phyloP scores from a whole-genome alignment of 2,888 invertebrate species.

The Agrochola lychnidis region DNA sequence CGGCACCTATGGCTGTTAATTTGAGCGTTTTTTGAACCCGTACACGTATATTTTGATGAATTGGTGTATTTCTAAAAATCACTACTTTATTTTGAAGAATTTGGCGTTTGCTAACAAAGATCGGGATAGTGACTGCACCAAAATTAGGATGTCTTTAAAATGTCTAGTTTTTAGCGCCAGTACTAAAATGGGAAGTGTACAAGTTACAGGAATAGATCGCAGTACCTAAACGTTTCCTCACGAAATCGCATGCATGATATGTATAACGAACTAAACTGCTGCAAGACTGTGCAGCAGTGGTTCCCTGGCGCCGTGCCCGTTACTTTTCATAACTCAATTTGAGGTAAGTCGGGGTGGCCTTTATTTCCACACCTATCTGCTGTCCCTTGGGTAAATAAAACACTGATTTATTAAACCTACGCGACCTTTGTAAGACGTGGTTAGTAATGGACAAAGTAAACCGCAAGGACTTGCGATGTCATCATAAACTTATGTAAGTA shows the following conservation, averaged over 20 bases:
- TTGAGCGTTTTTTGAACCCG: background rate
- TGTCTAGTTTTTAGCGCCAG: conserved; percentile 12
- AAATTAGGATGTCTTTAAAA: background rate
- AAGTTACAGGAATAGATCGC: conserved; percentile 47
- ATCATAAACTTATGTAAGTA: conserved; percentile 1
- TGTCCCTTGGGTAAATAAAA: background rate
- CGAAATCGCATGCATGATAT: conserved; percentile 57
- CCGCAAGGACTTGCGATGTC: conserved; percentile 1
- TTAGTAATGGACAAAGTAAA: conserved; percentile 2
- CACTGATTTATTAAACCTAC: conserved; percentile 5
- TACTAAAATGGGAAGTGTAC: conserved; percentile 36
- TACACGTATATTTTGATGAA: background rate
- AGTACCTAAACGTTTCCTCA: conserved; percentile 49
- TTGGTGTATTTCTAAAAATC: background rate
- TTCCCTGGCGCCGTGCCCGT: conserved; percentile 74
- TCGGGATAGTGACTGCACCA: background rate
- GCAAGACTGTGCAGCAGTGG: conserved; percentile 59
- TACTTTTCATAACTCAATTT: conserved; percentile 64
- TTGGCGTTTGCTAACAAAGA: background rate
- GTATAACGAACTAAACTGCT: conserved; percentile 67
- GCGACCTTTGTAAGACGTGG: background rate
- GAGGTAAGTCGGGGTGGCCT: conserved; percentile 42
- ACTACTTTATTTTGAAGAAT: background rate
- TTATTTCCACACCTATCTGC: conserved; percentile 31
- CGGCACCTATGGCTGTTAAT: too few species aligned